A percentile compares a stretch with the other conserved stretches of the same genome.
phyloP scores from a whole-genome alignment of 1,140 invertebrate genomes.

The Glossosoma conforme region DNA sequence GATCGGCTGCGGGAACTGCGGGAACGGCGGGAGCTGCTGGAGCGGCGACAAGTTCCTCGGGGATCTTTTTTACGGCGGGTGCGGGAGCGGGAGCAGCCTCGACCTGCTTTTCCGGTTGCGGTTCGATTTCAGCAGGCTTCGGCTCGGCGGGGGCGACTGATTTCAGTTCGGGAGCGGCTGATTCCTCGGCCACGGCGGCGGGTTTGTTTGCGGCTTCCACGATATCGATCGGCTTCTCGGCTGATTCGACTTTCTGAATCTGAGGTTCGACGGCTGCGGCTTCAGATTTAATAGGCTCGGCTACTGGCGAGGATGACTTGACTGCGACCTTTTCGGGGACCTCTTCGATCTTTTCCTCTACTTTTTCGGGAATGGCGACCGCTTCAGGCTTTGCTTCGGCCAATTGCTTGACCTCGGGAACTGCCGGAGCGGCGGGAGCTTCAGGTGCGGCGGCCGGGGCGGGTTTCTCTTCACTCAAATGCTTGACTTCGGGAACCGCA shows the following conservation, averaged over 20 bases:
- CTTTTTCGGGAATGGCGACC: slow-evolving; percentile 1
- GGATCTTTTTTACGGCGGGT: too few relatives aligned
- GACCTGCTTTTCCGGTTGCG: slow-evolving; percentile 18
- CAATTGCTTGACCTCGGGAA: too few relatives aligned
- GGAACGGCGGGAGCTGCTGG: background rate
- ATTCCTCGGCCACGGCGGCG: slow-evolving; percentile 27
- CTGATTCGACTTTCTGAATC: background rate
- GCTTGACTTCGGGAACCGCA: slow-evolving; percentile 1
- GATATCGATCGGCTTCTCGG: slow-evolving; percentile 19
- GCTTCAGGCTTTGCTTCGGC: background rate
- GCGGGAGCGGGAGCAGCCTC: slow-evolving; percentile 10
- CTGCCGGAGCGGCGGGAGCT: background rate
- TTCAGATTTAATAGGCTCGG: background rate
- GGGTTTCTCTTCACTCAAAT: too few relatives aligned
- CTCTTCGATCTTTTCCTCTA: slow-evolving; percentile 3
- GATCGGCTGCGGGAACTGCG: background rate
- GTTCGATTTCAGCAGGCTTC: slow-evolving; percentile 1
- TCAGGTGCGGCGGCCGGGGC: slow-evolving; percentile 2
- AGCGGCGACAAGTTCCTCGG: background rate
- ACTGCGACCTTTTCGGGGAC: background rate
- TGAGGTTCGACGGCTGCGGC: background rate
- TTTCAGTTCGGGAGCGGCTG: slow-evolving; percentile 6
- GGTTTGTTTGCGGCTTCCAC: slow-evolving; percentile 15
- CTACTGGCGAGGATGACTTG: background rate
- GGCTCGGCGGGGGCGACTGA: slow-evolving; percentile 2